Percentiles rank a stretch among this genome's conserved stretches.
Conservation (phyloP, 1,140 invertebrate species). For the Araneus ventricosus region DNA sequence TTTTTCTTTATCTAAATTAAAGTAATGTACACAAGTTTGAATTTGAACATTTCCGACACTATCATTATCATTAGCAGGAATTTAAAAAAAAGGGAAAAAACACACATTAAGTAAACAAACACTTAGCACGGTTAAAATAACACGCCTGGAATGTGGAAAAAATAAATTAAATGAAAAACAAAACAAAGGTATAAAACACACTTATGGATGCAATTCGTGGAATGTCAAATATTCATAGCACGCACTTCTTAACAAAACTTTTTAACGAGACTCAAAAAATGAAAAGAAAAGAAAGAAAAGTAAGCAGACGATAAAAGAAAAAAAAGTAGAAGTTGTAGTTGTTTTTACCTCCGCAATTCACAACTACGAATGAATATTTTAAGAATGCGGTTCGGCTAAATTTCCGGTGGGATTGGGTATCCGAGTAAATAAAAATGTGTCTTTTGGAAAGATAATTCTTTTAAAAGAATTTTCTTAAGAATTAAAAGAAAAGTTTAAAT, state of each 20-base stretch:
- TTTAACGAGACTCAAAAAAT: background rate
- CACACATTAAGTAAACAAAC: background rate
- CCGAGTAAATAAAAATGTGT: background rate
- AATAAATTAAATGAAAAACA: background rate
- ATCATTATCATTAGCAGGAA: background rate
- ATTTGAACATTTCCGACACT: background rate
- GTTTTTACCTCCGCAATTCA: background rate
- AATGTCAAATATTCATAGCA: background rate
- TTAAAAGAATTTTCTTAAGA: background rate
- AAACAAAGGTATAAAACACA: background rate
- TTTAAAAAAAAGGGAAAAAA: background rate
- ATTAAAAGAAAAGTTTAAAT: too few species aligned
- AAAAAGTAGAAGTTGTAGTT: background rate
- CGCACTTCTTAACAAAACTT: constrained; percentile 6
- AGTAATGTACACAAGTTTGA: background rate
- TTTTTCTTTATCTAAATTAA: background rate
- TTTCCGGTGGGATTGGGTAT: background rate
- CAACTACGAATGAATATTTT: background rate
- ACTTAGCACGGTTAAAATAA: background rate
- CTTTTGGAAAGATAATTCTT: background rate
- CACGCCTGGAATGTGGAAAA: background rate
- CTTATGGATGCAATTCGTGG: background rate
- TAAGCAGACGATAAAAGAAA: background rate
- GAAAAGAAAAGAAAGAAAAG: background rate
- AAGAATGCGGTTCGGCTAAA: background rate